Base-by-base conservation (phyloP, 1,140 invertebrate genomes). In the Drosophila ercepeae region DNA sequence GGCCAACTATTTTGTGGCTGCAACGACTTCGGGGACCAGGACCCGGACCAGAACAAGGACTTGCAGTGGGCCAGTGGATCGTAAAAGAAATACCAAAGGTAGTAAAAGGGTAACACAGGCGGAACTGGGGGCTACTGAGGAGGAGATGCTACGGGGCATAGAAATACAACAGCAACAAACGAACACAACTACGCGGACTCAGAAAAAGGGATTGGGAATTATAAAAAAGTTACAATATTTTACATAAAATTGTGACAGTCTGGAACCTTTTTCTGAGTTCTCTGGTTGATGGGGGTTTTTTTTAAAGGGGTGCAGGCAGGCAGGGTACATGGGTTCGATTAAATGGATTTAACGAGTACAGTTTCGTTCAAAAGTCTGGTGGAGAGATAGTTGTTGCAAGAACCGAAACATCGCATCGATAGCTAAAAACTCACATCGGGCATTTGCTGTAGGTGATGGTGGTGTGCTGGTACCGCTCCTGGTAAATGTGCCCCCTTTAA, bases 401-500 rank as follows among this genome's bases (percentile, higher is more conserved):
- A 71, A 49, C 64, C 53, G 59, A 64, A 64, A n/a, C n/a, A n/a
- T 55, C 32, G 42, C 46, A 59, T 70, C 45, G 54, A 45, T 70
- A 65, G 76, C 83, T 84, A 78, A 90, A 86, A 91, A 91, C 91
- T 91, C 91, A 91, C 91, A 91, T 91, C 91, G 79, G 90, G 86
- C 81, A 91, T 79, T 88, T 91, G 91, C 83, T 91, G 93, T 91
- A 95, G 93, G 93, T 95, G 94, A 93, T 95, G 94, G 92, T 94
- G 94, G 92, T 94, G 94, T 91, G 95, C 94, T 92, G 95, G 95
- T 93, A 95, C 93, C 91, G 95, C 95, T 93, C 94, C 95, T 93
- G 93, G 94, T 92, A 95, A 94, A 92, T 95, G 95, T 93, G 94
- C 94, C 93, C 95, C 94, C 93, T 95, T 95, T 94, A 95, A 93